phyloP scores from a whole-genome alignment of 2,113 vertebrate species.

The Clinocottus analis region DNA sequence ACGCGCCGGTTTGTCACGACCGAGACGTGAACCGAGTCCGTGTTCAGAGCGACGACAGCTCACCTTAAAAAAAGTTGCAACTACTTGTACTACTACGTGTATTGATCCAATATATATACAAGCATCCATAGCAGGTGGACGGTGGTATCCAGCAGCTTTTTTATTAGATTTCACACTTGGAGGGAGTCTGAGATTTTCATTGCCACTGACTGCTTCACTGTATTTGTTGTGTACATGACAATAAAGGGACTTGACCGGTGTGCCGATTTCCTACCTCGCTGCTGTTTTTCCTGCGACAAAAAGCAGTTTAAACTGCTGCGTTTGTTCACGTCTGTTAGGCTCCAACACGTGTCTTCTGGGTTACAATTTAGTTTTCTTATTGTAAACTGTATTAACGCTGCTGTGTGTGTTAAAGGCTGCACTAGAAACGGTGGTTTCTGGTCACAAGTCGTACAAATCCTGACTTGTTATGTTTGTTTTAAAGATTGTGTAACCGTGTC shows the following conservation, averaged over 20 bases:
- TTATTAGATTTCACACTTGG: neutral
- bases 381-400: neutral
- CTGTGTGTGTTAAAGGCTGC: neutral
- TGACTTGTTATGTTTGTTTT: neutral
- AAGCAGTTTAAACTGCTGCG: neutral
- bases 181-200: neutral
- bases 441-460: no score
- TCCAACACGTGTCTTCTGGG: neutral
- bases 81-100: neutral
- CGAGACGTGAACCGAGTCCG: constrained; percentile 7
- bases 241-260: neutral
- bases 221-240: neutral
- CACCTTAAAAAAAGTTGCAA: neutral
- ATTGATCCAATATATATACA: neutral
- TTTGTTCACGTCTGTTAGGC: neutral
- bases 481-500: neutral
- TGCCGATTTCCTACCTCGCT: neutral
- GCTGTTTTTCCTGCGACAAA: neutral
- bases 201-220: neutral
- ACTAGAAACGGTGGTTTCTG: no score
- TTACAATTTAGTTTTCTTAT: neutral
- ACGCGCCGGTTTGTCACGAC: constrained; percentile 23
- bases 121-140: neutral
- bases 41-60: neutral
- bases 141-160: neutral